Evolutionary conservation across 2,113 vertebrate species (phyloP), one percentile per base, ranked within the genome.

Genomic region (Aptenodytes patagonicus): DNA sequence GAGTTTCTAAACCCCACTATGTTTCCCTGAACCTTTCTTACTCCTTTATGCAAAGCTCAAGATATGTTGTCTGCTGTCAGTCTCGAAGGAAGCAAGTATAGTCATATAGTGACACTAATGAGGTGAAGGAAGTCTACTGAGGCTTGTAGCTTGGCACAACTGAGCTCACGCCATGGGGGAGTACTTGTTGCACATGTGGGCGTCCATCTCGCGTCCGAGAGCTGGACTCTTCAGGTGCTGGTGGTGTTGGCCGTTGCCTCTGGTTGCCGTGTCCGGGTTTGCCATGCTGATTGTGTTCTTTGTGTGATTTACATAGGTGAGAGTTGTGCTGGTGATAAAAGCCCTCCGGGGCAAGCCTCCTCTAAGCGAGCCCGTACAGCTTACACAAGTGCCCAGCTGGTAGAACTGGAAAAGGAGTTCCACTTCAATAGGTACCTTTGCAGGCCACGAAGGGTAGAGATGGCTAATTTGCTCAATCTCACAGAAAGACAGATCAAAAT

Each of bases 401-500:
- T 99, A 97, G 99, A 99, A 98, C 98, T 99, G 96, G 99, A 99
- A 98, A 99, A 99, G 98, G 99, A 99, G 95, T 99, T 99, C 97
- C 99, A 99, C 97, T 99, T 99, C 97, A 99, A 99, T 98, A 99
- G 99, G 97, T 99, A 99, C 98, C 99, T 99, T 91, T 99, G 99
- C 97, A 98, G 99, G 96, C 99, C 99, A 29, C 98, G 99, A 90
- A 98, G 99, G 83, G 99, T 99, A 95, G 99, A 99, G 97, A 99
- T 99, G 99, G 99, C 99, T 65, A 99, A 99, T 97, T 97, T 99
- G 96, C 99, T 99, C 92, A 99, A 99, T 97, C 99, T 99, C 95
- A 99, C 99, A 6, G 99, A 99, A 97, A 99, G 99, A 98, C 99
- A 99, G 98, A 99, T 99, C 95, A 99, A 99, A 98, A 99, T 99